Percentiles rank a stretch among this genome's conserved stretches.
These are phyloP conservation scores for Montipora sp. DNA, from an alignment of 64 coral and sea anemone genomes.

Conservation along the genomic window DNA sequence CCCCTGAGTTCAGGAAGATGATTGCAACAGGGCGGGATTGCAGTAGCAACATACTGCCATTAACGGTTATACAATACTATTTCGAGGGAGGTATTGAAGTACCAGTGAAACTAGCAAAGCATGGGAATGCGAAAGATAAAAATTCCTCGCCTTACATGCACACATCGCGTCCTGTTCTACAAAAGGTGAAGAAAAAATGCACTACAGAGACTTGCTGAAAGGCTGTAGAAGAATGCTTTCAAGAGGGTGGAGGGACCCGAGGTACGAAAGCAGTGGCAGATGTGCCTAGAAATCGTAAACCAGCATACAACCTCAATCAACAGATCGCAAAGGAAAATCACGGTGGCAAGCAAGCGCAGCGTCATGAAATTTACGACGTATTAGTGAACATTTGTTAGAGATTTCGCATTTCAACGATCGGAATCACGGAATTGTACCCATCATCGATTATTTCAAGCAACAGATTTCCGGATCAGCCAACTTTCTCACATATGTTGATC, in stretches of 20 bases:
- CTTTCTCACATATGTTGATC: no score
- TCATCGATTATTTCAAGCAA: no score
- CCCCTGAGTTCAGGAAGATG: constrained; percentile 63
- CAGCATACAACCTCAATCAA: constrained; percentile 2
- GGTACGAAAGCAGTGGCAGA: constrained; percentile 18
- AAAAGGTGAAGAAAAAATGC: constrained; percentile 60
- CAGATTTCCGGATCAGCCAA: no score
- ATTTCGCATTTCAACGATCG: no score
- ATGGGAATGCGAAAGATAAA: constrained; percentile 40
- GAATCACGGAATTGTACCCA: no score
- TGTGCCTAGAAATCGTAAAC: constrained; percentile 31
- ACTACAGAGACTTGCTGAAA: constrained; percentile 27
- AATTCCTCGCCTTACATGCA: constrained; percentile 58
- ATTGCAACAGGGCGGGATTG: constrained; percentile 59
- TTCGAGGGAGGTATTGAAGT: constrained; percentile 67
- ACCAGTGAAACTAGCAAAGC: constrained; percentile 49
- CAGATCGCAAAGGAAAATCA: neutral
- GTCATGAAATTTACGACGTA: neutral
- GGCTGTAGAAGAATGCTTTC: constrained; percentile 67
- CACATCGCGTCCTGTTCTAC: constrained; percentile 50
- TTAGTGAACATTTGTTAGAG: neutral
- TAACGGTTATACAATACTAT: constrained; percentile 61
- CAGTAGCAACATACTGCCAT: constrained; percentile 20
- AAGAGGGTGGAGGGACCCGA: constrained; percentile 56
- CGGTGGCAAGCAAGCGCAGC: neutral